phyloP scores from a whole-genome alignment of 1,140 invertebrate genomes.

The Holotrichia oblita region DNA sequence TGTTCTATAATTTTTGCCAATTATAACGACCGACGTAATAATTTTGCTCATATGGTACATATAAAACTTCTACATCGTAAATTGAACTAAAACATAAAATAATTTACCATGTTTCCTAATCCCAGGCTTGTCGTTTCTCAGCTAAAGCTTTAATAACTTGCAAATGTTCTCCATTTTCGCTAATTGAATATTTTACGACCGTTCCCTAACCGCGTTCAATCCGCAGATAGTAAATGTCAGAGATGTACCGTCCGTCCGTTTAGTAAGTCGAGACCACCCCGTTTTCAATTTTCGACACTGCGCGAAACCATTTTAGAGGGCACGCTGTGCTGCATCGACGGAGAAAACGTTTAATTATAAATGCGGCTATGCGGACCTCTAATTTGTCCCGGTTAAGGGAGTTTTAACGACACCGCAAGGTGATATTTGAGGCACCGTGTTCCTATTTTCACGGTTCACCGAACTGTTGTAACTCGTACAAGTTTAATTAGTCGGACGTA shows the following conservation, averaged over 20 bases:
- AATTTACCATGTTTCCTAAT: not conserved
- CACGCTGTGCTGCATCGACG: not conserved
- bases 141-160: not conserved
- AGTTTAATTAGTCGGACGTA: slow-evolving; percentile 9
- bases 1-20: too few relatives aligned
- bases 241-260: not conserved
- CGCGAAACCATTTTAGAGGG: not conserved
- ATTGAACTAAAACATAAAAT: too few relatives aligned
- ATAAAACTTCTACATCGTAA: too few relatives aligned
- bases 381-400: slow-evolving; percentile 11
- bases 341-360: slow-evolving; percentile 3
- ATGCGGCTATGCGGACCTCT: not conserved
- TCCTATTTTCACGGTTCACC: slow-evolving; percentile 6
- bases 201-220: not conserved
- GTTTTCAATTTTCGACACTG: slow-evolving; percentile 7
- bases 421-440: slow-evolving; percentile 1
- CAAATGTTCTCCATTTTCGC: not conserved
- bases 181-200: slow-evolving; percentile 17
- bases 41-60: too few relatives aligned
- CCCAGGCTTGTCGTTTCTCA: not conserved
- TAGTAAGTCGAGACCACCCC: not conserved
- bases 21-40: too few relatives aligned
- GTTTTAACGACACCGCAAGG: slow-evolving; percentile 11
- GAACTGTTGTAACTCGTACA: slow-evolving; percentile 5
- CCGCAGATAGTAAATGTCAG: slow-evolving; percentile 15